Base-by-base conservation (phyloP, 2,888 invertebrate species). In the Sarcophaga caerulescens region DNA sequence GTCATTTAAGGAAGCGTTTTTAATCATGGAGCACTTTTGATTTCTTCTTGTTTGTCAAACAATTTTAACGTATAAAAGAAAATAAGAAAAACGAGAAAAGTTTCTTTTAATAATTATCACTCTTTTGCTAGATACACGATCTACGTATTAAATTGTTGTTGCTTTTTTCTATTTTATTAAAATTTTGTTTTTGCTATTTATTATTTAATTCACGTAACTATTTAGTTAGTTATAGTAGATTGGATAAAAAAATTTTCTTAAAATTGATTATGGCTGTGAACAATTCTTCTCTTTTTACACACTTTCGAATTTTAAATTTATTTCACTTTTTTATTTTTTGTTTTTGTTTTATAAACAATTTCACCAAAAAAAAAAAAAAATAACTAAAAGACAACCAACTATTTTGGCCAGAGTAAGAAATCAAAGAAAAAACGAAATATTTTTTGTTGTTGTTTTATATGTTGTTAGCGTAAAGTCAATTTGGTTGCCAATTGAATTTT, bases 31-130 rank as follows among this genome's bases (percentile, higher is more conserved):
- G 21, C 70, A 75, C 21, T 81, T 69, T 85, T 68, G 23, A 69
- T 73, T 81, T 74, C 52, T 45, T 73, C 14, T 80, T 65, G 44
- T 83, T 76, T 77, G 57, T 70, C 45, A 17, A 45, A 21, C 52
- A 52, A 14, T 52, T 52, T 14, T 52, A 35, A 35, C 35, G 35
- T 8, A 35, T 35, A 35, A 35, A 35, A 35, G 17, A 66, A 10
- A 66, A 19, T 44, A 11, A 23, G 12, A 52, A 70, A 57, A 44
- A 74, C 45, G 21, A 45, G 8, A 81, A 73, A 69, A 75, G 73
- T 82, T 85, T 83, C n/a, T 77, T 85, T 82, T 82, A 71, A 52
- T 68, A 79, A 85, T 82, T 80, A 83, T 73, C 85, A 85, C 85
- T 66, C 69, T 60, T 73, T 83, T 77, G 76, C 52, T 52, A 82